phyloP scores from a whole-genome alignment of 2,113 vertebrate genomes.

The Calonectris borealis region DNA sequence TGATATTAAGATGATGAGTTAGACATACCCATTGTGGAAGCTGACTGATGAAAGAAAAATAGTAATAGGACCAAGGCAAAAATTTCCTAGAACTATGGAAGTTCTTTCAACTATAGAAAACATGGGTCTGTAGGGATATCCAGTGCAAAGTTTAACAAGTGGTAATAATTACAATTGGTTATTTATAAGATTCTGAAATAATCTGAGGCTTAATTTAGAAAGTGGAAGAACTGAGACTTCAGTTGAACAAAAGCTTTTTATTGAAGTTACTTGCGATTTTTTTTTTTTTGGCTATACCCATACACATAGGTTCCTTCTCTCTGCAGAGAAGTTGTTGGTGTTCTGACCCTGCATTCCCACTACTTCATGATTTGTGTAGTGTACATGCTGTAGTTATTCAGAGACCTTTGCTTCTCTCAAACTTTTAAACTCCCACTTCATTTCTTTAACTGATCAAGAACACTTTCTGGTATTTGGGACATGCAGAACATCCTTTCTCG shows the following conservation, averaged over 20 bases:
- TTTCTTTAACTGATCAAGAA: not conserved
- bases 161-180: not conserved
- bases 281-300: not conserved
- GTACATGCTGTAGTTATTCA: not conserved
- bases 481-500: not conserved
- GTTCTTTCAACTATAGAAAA: not conserved
- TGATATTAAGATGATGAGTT: not conserved
- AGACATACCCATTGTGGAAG: not conserved
- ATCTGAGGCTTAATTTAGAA: not conserved
- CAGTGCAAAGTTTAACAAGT: not conserved
- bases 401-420: not conserved
- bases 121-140: not conserved
- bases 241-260: not conserved
- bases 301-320: not conserved
- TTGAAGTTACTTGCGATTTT: not conserved
- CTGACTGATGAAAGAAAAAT: not conserved
- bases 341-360: not conserved
- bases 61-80: not conserved
- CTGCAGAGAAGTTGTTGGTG: not conserved
- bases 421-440: not conserved
- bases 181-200: not conserved
- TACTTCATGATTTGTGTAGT: not conserved
- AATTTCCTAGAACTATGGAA: not conserved
- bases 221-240: not conserved
- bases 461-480: not conserved